Percentiles rank a stretch among this genome's conserved stretches.
Evolutionary conservation across 2,113 vertebrate genomes (phyloP).

Genomic region (Acrocephalus kingi): DNA sequence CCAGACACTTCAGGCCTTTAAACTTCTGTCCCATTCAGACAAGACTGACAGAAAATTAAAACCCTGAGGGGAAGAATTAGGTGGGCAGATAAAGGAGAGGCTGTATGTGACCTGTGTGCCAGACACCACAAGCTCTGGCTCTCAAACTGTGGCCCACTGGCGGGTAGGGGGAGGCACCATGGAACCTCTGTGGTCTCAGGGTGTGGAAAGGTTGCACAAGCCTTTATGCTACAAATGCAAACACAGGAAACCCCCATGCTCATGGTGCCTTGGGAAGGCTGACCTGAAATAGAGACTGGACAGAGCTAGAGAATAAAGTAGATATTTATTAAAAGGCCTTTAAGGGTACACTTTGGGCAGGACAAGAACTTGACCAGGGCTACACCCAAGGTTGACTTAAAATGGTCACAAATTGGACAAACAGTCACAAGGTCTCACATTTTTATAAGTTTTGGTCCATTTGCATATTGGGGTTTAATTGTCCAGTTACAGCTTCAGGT

Average conservation of each 20-base stretch:
- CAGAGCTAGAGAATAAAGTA: neutral
- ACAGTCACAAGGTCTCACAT: accelerated
- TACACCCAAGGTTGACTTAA: neutral
- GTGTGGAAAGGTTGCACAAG: neutral
- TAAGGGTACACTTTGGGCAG: neutral
- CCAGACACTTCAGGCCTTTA: neutral
- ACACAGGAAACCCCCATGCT: neutral
- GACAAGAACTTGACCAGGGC: neutral
- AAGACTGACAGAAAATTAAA: neutral
- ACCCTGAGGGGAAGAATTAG: neutral
- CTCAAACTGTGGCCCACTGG: neutral
- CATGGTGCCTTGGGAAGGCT: neutral
- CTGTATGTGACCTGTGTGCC: neutral
- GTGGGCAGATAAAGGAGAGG: neutral
- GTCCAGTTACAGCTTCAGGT: neutral
- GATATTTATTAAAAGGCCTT: neutral
- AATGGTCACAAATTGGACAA: neutral
- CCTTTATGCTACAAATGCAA: neutral
- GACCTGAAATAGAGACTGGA: neutral
- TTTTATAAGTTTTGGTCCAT: neutral
- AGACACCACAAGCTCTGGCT: neutral
- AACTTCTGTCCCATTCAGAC: neutral
- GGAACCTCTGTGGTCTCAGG: neutral
- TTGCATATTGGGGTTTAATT: neutral
- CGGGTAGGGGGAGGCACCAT: neutral